phyloP scores from a whole-genome alignment of 2,797 vertebrate genomes.

The Nasua narica region DNA sequence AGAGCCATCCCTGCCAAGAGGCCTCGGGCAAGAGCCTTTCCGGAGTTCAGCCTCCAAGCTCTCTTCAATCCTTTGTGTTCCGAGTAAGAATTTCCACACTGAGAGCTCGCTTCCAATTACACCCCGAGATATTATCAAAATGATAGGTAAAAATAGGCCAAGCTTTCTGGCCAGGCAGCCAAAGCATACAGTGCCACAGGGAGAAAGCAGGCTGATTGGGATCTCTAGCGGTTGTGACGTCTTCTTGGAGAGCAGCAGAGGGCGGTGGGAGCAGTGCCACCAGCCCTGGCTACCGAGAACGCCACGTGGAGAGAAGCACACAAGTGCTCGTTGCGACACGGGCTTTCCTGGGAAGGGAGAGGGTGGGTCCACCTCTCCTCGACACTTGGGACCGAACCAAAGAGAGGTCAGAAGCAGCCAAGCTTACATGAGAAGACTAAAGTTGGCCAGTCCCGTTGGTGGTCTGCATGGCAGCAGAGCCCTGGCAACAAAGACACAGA shows the following conservation, averaged over 20 bases:
- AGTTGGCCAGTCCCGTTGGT: neutral
- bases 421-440: neutral
- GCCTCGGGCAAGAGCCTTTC: slow-evolving; percentile 59
- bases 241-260: neutral
- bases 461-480: neutral
- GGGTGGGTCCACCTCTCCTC: neutral
- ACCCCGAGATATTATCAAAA: slow-evolving; percentile 71
- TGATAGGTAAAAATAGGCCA: slow-evolving; percentile 64
- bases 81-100: slow-evolving; percentile 70
- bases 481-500: neutral
- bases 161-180: slow-evolving; percentile 39
- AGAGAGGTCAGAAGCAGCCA: neutral
- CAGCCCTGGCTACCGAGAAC: slow-evolving; percentile 41
- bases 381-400: neutral
- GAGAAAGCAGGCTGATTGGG: slow-evolving; percentile 21
- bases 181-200: slow-evolving; percentile 56
- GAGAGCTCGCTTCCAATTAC: slow-evolving; percentile 69
- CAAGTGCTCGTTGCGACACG: neutral
- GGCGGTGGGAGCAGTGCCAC: neutral
- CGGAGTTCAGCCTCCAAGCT: slow-evolving; percentile 22
- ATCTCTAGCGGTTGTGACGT: slow-evolving; percentile 10
- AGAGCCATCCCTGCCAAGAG: slow-evolving; percentile 53
- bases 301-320: neutral
- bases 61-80: slow-evolving; percentile 59
- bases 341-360: slow-evolving; percentile 18